Evolutionary conservation across 2,888 invertebrate genomes (phyloP).

Genomic region (Molanna angustata): DNA sequence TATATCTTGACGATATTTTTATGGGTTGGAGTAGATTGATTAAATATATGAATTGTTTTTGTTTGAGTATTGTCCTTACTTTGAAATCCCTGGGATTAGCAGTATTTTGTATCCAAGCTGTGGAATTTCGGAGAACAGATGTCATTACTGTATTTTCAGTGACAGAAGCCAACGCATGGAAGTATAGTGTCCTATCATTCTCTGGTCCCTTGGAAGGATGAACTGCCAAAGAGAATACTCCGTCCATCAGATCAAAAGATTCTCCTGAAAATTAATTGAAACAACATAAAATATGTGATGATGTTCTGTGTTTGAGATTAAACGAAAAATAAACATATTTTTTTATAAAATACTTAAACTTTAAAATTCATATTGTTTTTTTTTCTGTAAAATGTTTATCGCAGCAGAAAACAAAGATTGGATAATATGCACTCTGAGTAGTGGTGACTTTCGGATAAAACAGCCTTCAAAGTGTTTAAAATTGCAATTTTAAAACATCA

Average conservation of each 20-base stretch:
- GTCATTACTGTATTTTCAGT: slow-evolving; percentile 66
- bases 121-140: slow-evolving; percentile 57
- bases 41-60: no score
- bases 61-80: no score
- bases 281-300: background rate
- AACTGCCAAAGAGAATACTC: slow-evolving; percentile 66
- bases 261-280: slow-evolving; percentile 46
- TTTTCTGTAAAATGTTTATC: background rate
- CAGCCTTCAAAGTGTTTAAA: no score
- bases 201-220: slow-evolving; percentile 43
- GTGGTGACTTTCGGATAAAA: no score
- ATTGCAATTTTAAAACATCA: no score
- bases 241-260: slow-evolving; percentile 71
- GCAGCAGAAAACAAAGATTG: no score
- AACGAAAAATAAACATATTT: no score
- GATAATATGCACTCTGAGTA: no score
- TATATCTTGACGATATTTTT: no score
- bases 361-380: background rate
- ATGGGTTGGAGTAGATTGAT: no score
- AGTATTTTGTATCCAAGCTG: slow-evolving; percentile 32
- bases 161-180: slow-evolving; percentile 66
- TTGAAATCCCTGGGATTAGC: slow-evolving; percentile 19
- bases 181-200: slow-evolving; percentile 57
- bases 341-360: no score
- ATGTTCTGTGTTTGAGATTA: no score